These are phyloP conservation scores for Spodoptera littoralis DNA, from an alignment of 2,888 invertebrate genomes.

Conservation along the genomic window DNA sequence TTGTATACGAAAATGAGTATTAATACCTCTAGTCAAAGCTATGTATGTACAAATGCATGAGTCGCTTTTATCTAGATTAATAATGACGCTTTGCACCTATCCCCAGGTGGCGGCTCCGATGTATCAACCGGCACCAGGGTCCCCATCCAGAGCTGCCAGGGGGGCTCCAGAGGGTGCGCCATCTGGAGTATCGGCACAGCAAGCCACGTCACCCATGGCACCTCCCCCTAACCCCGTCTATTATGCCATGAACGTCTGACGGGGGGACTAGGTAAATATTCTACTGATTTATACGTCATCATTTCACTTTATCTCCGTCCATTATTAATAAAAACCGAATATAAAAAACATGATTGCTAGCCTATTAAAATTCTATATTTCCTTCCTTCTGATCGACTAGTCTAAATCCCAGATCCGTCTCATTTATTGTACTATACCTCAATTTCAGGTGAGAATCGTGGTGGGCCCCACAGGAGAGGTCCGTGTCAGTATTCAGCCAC, in stretches of 20 bases:
- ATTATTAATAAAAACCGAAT: too few relatives aligned
- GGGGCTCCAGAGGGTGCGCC: slow-evolving; percentile 91
- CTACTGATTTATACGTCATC: background rate
- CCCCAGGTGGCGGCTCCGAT: slow-evolving; percentile 81
- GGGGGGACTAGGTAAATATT: slow-evolving; percentile 88
- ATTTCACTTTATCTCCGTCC: too few relatives aligned
- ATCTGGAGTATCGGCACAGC: slow-evolving; percentile 78
- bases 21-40: too few relatives aligned
- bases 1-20: too few relatives aligned
- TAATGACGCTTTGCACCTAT: background rate
- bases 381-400: too few relatives aligned
- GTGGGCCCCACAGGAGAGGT: slow-evolving; percentile 79
- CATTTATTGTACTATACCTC: too few relatives aligned
- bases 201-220: slow-evolving; percentile 85
- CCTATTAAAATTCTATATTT: too few relatives aligned
- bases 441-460: slow-evolving; percentile 80
- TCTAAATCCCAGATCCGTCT: too few relatives aligned
- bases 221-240: slow-evolving; percentile 90
- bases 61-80: background rate
- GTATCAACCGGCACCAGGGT: slow-evolving; percentile 88
- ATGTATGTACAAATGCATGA: too few relatives aligned
- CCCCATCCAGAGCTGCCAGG: slow-evolving; percentile 91
- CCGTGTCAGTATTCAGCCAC: slow-evolving; percentile 75
- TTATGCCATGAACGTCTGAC: slow-evolving; percentile 96
- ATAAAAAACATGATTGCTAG: too few relatives aligned